Evolutionary conservation across 2,888 invertebrate genomes (phyloP), one percentile per base, ranked within the genome.

Genomic region (Papilio elwesi): DNA sequence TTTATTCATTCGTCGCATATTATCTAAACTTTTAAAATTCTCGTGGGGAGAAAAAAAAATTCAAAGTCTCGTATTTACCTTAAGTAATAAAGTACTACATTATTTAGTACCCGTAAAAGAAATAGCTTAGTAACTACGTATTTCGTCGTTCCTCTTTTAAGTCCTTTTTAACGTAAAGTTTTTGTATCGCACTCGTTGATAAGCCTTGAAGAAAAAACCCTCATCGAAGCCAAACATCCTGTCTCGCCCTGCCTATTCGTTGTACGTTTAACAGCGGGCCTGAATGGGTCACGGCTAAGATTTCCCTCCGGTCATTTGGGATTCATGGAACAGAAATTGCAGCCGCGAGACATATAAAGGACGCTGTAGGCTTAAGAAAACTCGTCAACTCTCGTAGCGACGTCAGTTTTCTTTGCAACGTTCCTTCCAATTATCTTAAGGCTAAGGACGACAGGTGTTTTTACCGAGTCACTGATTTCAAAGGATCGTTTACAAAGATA

Each of bases 271-370:
- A 87, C 85, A 83, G 78, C 81, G 80, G 26, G 78, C 80, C 88
- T 93, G 93, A 93, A 93, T 90, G 85, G 92, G 92, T 93, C 92
- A 92, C 87, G 91, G 92, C 88, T 93, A 92, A 93, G 93, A 93
- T 93, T 93, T 93, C 93, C 93, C 93, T 92, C 88, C 89, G 93
- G 93, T 91, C 93, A 93, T 93, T 93, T 93, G 91, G 87, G 89
- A 93, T 93, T 93, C 93, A 93, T 93, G 92, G 92, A 87, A 90
- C 86, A 90, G 89, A 82, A 91, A 91, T 92, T 92, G 92, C 92
- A 88, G 92, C 93, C 91, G 89, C 84, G 88, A 90, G 93, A 87
- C 86, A 88, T 87, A 93, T 92, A 93, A 93, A 93, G 88, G 90
- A 90, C 85, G 90, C 92, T 89, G 88, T 83, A 87, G 91, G 92